Conservation (phyloP, 2,797 vertebrate genomes). For the Xenentodon cancila region DNA sequence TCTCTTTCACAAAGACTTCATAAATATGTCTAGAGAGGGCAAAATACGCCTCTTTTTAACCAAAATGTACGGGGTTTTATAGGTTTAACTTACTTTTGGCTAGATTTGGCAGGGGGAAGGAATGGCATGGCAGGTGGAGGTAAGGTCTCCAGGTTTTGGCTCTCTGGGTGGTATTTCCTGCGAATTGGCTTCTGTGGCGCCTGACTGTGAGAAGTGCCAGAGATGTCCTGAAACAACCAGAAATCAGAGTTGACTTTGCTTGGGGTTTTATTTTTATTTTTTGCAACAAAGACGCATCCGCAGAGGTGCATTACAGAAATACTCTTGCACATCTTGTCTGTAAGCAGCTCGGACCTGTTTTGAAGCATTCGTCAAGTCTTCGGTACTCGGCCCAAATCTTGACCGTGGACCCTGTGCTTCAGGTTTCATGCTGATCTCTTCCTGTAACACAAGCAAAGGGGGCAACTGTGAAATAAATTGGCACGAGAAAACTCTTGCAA, state of each 20-base stretch:
- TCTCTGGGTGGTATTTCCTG: constrained; percentile 88
- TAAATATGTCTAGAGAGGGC: too few relatives aligned
- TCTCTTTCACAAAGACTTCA: too few relatives aligned
- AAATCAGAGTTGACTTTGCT: neutral
- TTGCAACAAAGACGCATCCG: too few relatives aligned
- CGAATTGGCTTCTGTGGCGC: constrained; percentile 91
- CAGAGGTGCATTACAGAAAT: too few relatives aligned
- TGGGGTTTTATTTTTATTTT: too few relatives aligned
- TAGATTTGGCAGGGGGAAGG: constrained; percentile 77
- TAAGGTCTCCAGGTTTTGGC: constrained; percentile 77
- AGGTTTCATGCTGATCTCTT: constrained; percentile 80
- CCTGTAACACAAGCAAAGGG: constrained; percentile 72
- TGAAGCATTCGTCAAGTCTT: constrained; percentile 79
- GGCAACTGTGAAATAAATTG: constrained; percentile 9
- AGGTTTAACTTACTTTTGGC: constrained; percentile 85
- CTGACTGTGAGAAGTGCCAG: constrained; percentile 68
- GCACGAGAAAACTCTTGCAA: constrained; percentile 19
- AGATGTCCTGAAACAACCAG: constrained; percentile 76
- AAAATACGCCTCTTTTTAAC: too few relatives aligned
- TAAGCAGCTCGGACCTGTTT: constrained; percentile 83
- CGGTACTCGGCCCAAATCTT: constrained; percentile 73
- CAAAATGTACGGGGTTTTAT: neutral
- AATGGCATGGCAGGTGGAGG: constrained; percentile 64
- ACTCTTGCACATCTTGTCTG: too few relatives aligned
- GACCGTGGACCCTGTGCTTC: constrained; percentile 78